Conservation (phyloP, 2,888 invertebrate species). For the Ophion slaviceki region DNA sequence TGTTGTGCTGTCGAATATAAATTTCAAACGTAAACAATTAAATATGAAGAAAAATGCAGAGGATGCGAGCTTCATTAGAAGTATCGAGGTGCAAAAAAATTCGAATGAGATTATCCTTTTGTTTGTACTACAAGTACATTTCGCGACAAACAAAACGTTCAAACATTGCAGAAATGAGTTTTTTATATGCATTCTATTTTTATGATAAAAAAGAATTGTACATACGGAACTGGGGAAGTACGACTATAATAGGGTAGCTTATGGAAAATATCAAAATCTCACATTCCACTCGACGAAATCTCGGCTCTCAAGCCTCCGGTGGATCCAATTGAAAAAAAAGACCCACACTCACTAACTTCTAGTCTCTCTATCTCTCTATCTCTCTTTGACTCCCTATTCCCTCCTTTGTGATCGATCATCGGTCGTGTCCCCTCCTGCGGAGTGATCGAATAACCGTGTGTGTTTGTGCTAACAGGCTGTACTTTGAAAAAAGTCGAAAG, state of each 20-base stretch:
- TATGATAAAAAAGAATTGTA: no score
- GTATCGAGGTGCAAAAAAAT: not conserved
- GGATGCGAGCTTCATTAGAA: not conserved
- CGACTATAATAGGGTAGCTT: not conserved
- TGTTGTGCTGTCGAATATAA: not conserved
- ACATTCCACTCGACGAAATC: conserved; percentile 37
- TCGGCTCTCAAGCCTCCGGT: conserved; percentile 33
- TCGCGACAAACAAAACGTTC: no score
- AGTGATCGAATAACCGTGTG: conserved; percentile 66
- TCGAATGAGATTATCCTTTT: not conserved
- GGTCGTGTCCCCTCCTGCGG: conserved; percentile 44
- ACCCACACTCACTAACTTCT: not conserved
- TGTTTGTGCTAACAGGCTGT: conserved; percentile 69
- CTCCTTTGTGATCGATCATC: conserved; percentile 16
- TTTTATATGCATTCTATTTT: not conserved
- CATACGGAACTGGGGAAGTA: no score
- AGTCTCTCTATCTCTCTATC: conserved; percentile 2
- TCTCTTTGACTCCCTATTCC: conserved; percentile 10
- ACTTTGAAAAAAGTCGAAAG: conserved; percentile 50
- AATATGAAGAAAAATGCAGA: not conserved
- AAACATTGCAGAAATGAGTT: no score
- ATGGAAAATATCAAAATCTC: not conserved
- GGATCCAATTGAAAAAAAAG: conserved; percentile 16
- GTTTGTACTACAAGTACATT: no score
- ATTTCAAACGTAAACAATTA: not conserved